Base-by-base conservation (phyloP, 2,113 vertebrate genomes). In the Clarias magur region DNA sequence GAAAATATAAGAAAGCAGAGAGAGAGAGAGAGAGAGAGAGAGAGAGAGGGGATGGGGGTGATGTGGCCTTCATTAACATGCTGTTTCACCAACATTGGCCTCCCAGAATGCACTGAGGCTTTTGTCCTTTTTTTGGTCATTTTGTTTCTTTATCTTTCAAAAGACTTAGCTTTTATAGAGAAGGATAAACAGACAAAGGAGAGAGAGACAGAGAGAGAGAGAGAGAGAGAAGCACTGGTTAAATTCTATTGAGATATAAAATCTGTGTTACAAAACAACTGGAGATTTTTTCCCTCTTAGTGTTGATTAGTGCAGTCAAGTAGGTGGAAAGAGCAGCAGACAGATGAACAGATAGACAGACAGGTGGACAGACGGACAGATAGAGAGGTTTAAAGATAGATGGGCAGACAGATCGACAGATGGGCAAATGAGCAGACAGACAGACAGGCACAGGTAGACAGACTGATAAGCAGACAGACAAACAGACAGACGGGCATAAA, bases 141-240 rank as follows among this genome's bases (percentile, higher is more conserved):
- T 75, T 75, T 75, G 42, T 53, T 75, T 75, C 72, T 53, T 75
- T 75, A 75, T 75, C 72, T 75, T 53, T 75, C 38, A 53, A 75
- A 75, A 75, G 72, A 75, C 42, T 75, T 75, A 4, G 3, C 72
- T 75, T 12, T 53, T 53, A 78, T 3, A 27, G 75, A 76, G 30
- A n/a, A 16, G 48, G 75, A 78, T 2, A 75, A 42, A 75, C 38
- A 53, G 72, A 48, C 30, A 70, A 72, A 38, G 48, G 72, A 75
- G 10, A 75, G 16, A 73, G 34, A 73, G 70, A 79, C 12, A 79
- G 93, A 79, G 8, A 76, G 42, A 54, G 42, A 76, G 60, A 92
- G 93, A 93, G 94, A 93, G 92, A 92, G 92, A 92, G 95, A 93
- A 91, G 93, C 2, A 25, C 80, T 80, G 54, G 38, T 87, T 89